phyloP scores from a whole-genome alignment of 2,888 invertebrate genomes.

The Meta bourneti region DNA sequence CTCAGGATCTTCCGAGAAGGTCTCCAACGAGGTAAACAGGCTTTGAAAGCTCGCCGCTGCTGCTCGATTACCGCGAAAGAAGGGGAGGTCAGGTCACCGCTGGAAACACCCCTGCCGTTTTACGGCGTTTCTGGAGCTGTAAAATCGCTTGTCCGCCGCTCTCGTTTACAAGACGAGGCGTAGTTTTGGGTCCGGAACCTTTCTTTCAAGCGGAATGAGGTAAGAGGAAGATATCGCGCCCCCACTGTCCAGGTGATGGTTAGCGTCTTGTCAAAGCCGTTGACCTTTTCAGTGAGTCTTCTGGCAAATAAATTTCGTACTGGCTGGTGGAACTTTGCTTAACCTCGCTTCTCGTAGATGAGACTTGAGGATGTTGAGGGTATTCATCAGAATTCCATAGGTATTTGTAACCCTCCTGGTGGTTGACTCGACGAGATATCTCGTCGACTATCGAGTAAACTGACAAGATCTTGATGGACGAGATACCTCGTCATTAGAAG shows the following conservation, averaged over 20 bases:
- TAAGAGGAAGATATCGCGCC: constrained; percentile 45
- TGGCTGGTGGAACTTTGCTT: no score
- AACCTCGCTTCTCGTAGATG: no score
- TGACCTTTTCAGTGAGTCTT: constrained; percentile 49
- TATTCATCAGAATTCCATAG: no score
- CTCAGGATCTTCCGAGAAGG: constrained; percentile 67
- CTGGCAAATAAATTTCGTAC: constrained; percentile 18
- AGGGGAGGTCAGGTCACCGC: constrained; percentile 61
- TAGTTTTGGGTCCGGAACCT: not conserved
- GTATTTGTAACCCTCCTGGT: no score
- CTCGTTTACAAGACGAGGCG: constrained; percentile 59
- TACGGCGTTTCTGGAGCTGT: constrained; percentile 48
- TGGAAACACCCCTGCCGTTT: constrained; percentile 64
- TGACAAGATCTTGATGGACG: no score
- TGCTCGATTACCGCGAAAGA: constrained; percentile 48
- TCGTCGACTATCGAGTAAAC: no score
- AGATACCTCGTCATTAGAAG: no score
- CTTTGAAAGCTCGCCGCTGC: constrained; percentile 52
- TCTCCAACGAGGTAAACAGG: constrained; percentile 64
- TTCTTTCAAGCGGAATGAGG: no score
- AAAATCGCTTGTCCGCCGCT: constrained; percentile 55
- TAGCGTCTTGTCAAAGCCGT: constrained; percentile 40
- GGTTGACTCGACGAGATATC: no score
- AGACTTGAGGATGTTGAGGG: no score
- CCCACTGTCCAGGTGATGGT: constrained; percentile 8